Evolutionary conservation across 2,113 vertebrate genomes (phyloP), one percentile per base, ranked within the genome.

Genomic region (Megatriorchis doriae): DNA sequence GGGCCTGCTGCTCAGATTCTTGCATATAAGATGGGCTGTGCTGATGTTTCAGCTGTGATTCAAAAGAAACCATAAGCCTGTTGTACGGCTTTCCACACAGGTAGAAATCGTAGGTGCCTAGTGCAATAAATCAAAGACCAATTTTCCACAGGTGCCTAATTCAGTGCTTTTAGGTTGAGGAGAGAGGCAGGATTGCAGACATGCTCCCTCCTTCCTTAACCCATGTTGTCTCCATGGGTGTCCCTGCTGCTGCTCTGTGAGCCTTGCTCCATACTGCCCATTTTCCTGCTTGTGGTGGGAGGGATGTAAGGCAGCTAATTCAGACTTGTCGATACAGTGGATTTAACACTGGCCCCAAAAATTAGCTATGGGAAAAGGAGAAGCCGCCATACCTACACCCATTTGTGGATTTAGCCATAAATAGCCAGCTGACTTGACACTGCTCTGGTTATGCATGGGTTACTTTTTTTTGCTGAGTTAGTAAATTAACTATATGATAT

Each of bases 301-400:
- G 23, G 14, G 13, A n/a, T 1, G 1, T 25, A 40, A 78, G 9
- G 34, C 19, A 80, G n/a, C 5, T 42, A 9, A n/a, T 32, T 61
- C 75, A 73, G 59, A 36, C 34, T 71, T 63, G 38, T 42, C 7
- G 3, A 3, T 56, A 26, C 4, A 10, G 13, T 53, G 50, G 36
- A 34, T 77, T 63, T 83, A 73, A 43, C 29, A 6, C 13, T 66
- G 27, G 18, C 14, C 56, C 58, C 22, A 6, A 52, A 63, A 63
- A 11, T 56, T 88, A 74, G 19, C 38, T 29, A 10, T 27, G 7
- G 42, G 31, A 52, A 90, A 86, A 86, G 36, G 48, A 83, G 74
- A n/a, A 47, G 22, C 18, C 0, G 1, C 9, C 20, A n/a, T n/a
- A 26, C 19, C 26, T 59, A 19, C 32, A 25, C 2, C 6, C 18